Evolutionary conservation across 2,888 invertebrate genomes (phyloP), one percentile per base, ranked within the genome.

Genomic region (Amphipyra tragopoginis): DNA sequence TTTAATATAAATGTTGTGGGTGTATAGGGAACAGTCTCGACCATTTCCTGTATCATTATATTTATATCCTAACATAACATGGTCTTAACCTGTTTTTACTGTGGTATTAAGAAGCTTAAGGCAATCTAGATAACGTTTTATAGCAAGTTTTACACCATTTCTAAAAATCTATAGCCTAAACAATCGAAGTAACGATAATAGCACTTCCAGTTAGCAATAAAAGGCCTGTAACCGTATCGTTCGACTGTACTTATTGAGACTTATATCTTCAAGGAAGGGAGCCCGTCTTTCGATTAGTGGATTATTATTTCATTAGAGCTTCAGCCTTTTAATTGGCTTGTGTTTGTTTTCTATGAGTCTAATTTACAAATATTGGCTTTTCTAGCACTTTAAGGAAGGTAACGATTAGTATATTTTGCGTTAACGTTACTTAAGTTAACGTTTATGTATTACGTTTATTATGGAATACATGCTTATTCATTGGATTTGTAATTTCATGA

Each of bases 241-340:
- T 70, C 53, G 39, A 42, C 50, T 59, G 73, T 72, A 65, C 69
- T 77, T 72, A 75, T 80, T 77, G 66, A 79, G 82, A 83, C 79
- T 85, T 79, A 83, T 84, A 78, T 83, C 77, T 72, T 73, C 61
- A 66, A 64, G 69, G 65, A 65, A 72, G 80, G 75, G 79, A 72
- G 63, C 73, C 65, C 75, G 61, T 65, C 76, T 81, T 81, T 79
- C 79, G 83, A 85, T 86, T 83, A 82, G 74, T 62, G 77, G 83
- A 81, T 85, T 84, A 87, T 84, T 87, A 83, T 86, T 86, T 84
- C 75, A 86, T 86, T 86, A 81, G 77, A 79, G 73, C 76, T 67
- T 68, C 72, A 62, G 63, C 61, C 69, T 72, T 67, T 73, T 79
- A 79, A 85, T 80, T 81, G 77, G 58, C 55, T 50, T 43, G 59